Evolutionary conservation across 1,140 invertebrate species (phyloP), one percentile per base, ranked within the genome.

Genomic region (Coenobita brevimanus): DNA sequence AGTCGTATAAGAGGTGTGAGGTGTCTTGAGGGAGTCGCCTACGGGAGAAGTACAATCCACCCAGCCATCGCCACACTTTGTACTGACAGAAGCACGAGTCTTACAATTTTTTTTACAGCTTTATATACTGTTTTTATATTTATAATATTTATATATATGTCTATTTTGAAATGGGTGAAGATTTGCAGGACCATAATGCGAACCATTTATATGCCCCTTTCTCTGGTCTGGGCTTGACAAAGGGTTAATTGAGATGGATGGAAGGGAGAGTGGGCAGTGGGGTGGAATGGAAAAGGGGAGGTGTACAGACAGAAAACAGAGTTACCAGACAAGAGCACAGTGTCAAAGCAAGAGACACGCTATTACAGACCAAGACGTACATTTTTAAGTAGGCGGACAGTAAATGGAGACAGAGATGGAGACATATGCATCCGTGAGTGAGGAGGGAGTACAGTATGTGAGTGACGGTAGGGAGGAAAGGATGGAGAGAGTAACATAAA

Each of bases 1-100:
- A 21, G 67, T 24, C 41, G 50, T 73, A 50, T 33, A 46, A 76
- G 36, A 43, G 73, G 50, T 64, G 2, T 75, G 50, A 64, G 76
- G 57, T 33, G 69, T 0, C 36, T 67, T 67, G 38, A 24, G 21
- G 30, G 54, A 46, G 78, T 54, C 46, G 30, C 64, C 54, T 60
- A 38, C 46, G 71, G 27, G 62, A 50, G 17, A 60, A 67, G 41
- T 43, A 54, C 73, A 33, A 21, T 46, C 62, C 85, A 75, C 30
- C 64, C 76, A 87, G 76, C 85, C 85, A 73, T 76, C 85, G 78
- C 85, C 85, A 87, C 85, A 87, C 85, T 87, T 87, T 87, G 85
- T 87, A 87, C 85, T 87, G 60, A 87, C 76, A 87, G 85, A 87
- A 87, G 85, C 85, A 75, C 79, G 79, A 75, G 79, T 76, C 79